Percentiles rank a stretch among this genome's conserved stretches.
phyloP scores from a whole-genome alignment of 2,888 invertebrate species.

The Cheilosia grossa region DNA sequence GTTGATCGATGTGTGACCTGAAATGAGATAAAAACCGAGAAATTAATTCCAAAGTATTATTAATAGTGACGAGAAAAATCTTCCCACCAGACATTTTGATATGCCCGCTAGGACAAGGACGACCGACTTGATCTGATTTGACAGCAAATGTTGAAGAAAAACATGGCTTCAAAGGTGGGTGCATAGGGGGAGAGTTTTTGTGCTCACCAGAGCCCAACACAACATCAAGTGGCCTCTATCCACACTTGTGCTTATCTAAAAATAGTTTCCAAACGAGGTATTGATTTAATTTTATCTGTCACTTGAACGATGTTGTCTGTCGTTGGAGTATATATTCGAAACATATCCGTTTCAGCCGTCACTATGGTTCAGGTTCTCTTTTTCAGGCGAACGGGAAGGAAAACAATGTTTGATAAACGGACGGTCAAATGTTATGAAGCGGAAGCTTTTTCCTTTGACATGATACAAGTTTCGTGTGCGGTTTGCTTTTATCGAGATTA shows the following conservation, averaged over 20 bases:
- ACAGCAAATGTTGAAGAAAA: slow-evolving; percentile 4
- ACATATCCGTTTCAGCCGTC: slow-evolving; percentile 43
- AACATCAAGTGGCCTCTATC: slow-evolving; percentile 17
- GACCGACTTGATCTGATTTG: slow-evolving; percentile 16
- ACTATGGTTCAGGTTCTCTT: slow-evolving; percentile 10
- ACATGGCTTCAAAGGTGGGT: background rate
- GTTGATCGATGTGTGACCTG: slow-evolving; percentile 97
- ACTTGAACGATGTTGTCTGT: slow-evolving; percentile 5
- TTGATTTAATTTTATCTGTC: slow-evolving; percentile 47
- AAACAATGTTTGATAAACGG: background rate
- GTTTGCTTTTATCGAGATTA: slow-evolving; percentile 48
- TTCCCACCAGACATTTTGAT: background rate
- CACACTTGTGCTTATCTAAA: slow-evolving; percentile 32
- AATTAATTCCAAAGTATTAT: slow-evolving; percentile 27
- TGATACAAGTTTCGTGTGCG: slow-evolving; percentile 25
- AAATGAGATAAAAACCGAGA: slow-evolving; percentile 79
- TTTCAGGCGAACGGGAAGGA: background rate
- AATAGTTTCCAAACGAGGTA: slow-evolving; percentile 35
- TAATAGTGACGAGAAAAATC: background rate
- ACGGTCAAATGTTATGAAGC: slow-evolving; percentile 41
- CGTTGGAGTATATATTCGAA: slow-evolving; percentile 24
- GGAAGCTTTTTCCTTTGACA: slow-evolving; percentile 53
- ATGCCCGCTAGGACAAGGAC: slow-evolving; percentile 7
- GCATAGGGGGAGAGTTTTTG: slow-evolving; percentile 16
- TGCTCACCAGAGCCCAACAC: background rate